These are phyloP conservation scores for Leiothrix lutea DNA, from an alignment of 2,113 vertebrate genomes.

Conservation along the genomic window DNA sequence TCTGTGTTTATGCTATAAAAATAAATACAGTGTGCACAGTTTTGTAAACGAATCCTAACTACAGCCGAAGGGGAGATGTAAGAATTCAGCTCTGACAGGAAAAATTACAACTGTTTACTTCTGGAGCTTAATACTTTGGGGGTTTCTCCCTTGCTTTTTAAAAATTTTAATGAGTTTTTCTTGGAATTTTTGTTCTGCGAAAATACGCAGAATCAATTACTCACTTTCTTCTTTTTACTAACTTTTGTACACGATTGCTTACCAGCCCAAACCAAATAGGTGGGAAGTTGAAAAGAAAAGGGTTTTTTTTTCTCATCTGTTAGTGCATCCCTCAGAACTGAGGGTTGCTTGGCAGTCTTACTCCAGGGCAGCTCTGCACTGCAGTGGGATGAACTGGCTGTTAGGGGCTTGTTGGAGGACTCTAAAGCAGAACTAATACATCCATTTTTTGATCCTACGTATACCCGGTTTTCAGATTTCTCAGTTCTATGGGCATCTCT, in stretches of 20 bases:
- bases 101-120: conserved; percentile 48
- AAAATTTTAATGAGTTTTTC: neutral
- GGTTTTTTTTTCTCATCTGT: neutral
- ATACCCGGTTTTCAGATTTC: neutral
- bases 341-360: neutral
- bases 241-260: neutral
- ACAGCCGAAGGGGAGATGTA: conserved; percentile 8
- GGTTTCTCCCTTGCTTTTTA: neutral
- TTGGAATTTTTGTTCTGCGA: neutral
- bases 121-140: neutral
- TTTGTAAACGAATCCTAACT: conserved; percentile 44
- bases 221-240: neutral
- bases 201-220: neutral
- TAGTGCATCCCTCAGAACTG: neutral
- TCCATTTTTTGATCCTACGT: rapidly evolving
- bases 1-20: conserved; percentile 60
- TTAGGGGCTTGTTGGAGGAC: neutral
- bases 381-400: neutral
- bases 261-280: neutral
- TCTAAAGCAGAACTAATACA: neutral
- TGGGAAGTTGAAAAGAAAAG: neutral
- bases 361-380: neutral
- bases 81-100: conserved; percentile 34
- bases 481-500: neutral
- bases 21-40: conserved; percentile 25